Evolutionary conservation across 2,888 invertebrate species (phyloP), one percentile per base, ranked within the genome.

Genomic region (Yponomeuta malinellus): DNA sequence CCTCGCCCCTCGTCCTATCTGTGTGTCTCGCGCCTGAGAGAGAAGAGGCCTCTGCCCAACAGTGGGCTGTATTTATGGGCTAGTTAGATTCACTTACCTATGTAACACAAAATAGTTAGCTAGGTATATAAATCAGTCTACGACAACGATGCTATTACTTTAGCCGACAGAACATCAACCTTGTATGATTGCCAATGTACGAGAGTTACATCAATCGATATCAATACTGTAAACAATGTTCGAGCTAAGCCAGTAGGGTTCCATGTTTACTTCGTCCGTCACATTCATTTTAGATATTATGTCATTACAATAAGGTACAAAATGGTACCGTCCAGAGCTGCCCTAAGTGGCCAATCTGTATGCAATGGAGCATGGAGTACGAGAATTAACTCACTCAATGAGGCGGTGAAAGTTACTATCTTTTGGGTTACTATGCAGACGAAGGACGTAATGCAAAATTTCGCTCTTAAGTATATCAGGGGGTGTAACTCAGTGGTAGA

Each of bases 401-500:
- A 15, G 52, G 15, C 52, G 52, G 15, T 5, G 52, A 59, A 59
- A 59, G 52, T 59, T 15, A 33, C 33, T 33, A 33, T 1, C 33
- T 33, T 33, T 33, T 33, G 33, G 2, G 33, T 33, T 8, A 43
- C 43, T 43, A 8, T 43, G 6, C 52, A 3, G 15, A 59, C 15
- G 9, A 33, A 31, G 31, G 10, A 65, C 6, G 10, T 29, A 8
- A 31, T 65, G 3, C 2, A 9, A 33, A 9, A 65, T 63, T 70
- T 70, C 31, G 29, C 10, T 4, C 0, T 2, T 0, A 10, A 48
- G 29, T 10, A 1, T 8, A 23, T 10, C 15, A 74, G 89, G 89
- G 89, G 88, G 84, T 88, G 87, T 90, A 89, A 87, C 88, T 89
- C 89, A 90, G 89, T 87, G 89, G 90, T 89, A 89, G 88, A 89